Conservation (phyloP, 64 coral and sea anemone genomes). For the Montipora foliosa region DNA sequence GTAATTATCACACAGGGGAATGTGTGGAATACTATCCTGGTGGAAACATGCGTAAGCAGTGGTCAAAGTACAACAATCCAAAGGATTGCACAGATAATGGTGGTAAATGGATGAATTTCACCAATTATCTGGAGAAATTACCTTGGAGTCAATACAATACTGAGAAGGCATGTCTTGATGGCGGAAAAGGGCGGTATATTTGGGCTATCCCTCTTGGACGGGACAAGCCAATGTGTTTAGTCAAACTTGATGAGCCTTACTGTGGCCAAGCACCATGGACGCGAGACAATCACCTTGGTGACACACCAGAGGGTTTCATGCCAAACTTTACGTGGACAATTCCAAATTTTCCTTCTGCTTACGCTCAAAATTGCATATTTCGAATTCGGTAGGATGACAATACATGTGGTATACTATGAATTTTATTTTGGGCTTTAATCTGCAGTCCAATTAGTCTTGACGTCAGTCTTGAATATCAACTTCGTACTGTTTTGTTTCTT, state of each 20-base stretch:
- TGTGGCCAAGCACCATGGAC: slow-evolving; percentile 87
- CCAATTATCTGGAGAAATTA: slow-evolving; percentile 84
- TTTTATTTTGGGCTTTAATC: neutral
- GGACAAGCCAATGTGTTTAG: slow-evolving; percentile 83
- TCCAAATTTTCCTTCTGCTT: slow-evolving; percentile 82
- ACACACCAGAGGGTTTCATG: slow-evolving; percentile 86
- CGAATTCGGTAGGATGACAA: slow-evolving; percentile 81
- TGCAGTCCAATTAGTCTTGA: neutral
- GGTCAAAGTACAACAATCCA: slow-evolving; percentile 90
- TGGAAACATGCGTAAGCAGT: slow-evolving; percentile 59
- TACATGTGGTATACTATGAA: no score
- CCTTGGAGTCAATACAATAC: neutral
- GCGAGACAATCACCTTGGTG: slow-evolving; percentile 98
- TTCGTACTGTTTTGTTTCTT: neutral
- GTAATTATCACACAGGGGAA: slow-evolving; percentile 57
- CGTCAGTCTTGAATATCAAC: no score
- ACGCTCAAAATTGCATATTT: slow-evolving; percentile 79
- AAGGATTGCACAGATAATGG: slow-evolving; percentile 76
- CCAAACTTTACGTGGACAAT: slow-evolving; percentile 95
- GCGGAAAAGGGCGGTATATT: slow-evolving; percentile 32
- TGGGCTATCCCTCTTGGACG: slow-evolving; percentile 78
- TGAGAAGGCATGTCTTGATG: slow-evolving; percentile 42
- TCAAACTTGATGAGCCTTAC: slow-evolving; percentile 69
- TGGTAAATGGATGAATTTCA: slow-evolving; percentile 91
- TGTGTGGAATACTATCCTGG: slow-evolving; percentile 86